Evolutionary conservation across 1,140 invertebrate genomes (phyloP), one percentile per base, ranked within the genome.

Genomic region (Lasaia peninsularis): DNA sequence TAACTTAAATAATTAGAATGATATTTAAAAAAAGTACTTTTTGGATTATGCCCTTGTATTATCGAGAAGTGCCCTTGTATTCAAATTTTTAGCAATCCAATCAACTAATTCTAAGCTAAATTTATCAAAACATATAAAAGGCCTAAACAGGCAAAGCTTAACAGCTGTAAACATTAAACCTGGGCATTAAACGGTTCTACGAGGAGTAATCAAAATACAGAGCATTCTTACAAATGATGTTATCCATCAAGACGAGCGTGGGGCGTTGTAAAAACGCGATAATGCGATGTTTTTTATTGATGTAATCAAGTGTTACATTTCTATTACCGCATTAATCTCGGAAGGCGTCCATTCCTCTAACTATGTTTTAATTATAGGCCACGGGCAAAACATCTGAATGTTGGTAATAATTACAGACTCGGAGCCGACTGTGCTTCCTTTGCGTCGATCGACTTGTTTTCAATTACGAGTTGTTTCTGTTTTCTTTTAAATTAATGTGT

Each of bases 351-450:
- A 62, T 62, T 71, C 52, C 56, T 73, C 73, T 86, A 86, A 86
- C 78, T 83, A 86, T 81, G 73, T 86, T 86, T 86, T 86, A 86
- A 86, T 86, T 86, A 77, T 66, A 64, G 69, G 60, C 73, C 62
- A 67, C 71, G 63, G 65, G 75, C 72, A 65, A 75, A 77, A 80
- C 78, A 73, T 69, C 73, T 76, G 64, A 71, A 71, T 70, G 75
- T 72, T 76, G 63, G 54, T 76, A 74, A 79, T 85, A 83, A 86
- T 86, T 81, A 81, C 67, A 81, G 74, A 72, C 67, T 67, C 58
- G 60, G 58, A 56, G 62, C 78, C 62, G 73, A 64, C 67, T 35
- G 58, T 68, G 74, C 66, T 67, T 48, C 60, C 55, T 71, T 73
- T 55, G 54, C 48, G 12, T 35, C 11, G 8, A 34, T 44, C 18